Percentiles rank a stretch among this genome's conserved stretches.
phyloP scores from a whole-genome alignment of 2,113 vertebrate species.

The Urocynchramus pylzowi region DNA sequence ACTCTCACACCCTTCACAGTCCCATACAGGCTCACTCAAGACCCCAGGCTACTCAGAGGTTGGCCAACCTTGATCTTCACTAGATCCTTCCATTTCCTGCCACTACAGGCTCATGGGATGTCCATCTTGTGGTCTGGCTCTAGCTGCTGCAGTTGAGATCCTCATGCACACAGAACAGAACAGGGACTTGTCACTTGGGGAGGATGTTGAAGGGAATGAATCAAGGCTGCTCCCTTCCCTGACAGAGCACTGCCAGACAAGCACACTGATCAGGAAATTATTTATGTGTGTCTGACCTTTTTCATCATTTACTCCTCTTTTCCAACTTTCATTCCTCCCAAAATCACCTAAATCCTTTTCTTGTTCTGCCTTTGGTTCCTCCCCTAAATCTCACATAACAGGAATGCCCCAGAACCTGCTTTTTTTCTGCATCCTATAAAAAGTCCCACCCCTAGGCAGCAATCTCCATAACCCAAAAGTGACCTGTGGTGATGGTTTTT shows the following conservation, averaged over 20 bases:
- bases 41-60: not conserved
- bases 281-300: not conserved
- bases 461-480: not conserved
- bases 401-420: not conserved
- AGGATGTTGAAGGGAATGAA: not conserved
- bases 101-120: fast-evolving
- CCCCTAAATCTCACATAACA: not conserved
- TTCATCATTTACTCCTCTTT: not conserved
- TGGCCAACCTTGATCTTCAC: not conserved
- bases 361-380: not conserved
- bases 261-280: not conserved
- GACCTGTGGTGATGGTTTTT: not conserved
- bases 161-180: not conserved
- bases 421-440: not conserved
- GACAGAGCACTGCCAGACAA: not conserved
- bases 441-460: fast-evolving
- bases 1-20: fast-evolving
- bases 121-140: not conserved
- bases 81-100: not conserved
- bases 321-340: not conserved
- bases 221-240: not conserved
- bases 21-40: not conserved
- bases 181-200: not conserved
- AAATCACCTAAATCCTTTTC: not conserved
- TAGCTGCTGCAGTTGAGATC: not conserved